Evolutionary conservation across 2,797 vertebrate species (phyloP).

Genomic region (Anguilla anguilla): DNA sequence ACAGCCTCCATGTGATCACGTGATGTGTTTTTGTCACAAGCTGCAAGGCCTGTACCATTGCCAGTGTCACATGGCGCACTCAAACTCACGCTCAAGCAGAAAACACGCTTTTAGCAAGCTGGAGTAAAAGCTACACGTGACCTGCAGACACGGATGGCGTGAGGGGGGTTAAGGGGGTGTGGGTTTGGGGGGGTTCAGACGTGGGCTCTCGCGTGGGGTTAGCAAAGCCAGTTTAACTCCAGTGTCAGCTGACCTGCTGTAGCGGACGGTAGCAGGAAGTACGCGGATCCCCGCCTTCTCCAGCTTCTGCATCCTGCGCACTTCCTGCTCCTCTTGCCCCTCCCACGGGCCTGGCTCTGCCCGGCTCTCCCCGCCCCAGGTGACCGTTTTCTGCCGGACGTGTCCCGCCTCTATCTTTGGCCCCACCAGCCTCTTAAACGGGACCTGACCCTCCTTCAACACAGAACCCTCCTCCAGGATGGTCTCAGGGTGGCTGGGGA

Average conservation of each 20-base stretch:
- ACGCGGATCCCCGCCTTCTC: slow-evolving; percentile 88
- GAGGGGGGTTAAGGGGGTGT: background rate
- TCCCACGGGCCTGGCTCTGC: slow-evolving; percentile 20
- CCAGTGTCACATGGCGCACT: background rate
- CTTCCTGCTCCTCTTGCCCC: slow-evolving; percentile 66
- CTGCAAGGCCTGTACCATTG: background rate
- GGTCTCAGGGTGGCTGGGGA: slow-evolving; percentile 52
- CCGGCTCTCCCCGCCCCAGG: slow-evolving; percentile 65
- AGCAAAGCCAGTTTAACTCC: slow-evolving; percentile 28
- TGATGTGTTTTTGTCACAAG: background rate
- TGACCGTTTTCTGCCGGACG: slow-evolving; percentile 60
- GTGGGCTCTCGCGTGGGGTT: background rate
- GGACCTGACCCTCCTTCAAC: background rate
- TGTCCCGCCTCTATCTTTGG: slow-evolving; percentile 45
- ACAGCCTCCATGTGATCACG: background rate
- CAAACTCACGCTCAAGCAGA: background rate
- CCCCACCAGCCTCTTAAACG: background rate
- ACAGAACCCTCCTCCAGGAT: slow-evolving; percentile 45
- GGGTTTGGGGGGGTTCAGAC: background rate
- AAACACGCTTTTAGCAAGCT: background rate
- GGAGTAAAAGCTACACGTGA: background rate
- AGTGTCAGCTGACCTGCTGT: slow-evolving; percentile 83
- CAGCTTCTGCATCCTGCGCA: slow-evolving; percentile 77
- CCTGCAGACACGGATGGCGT: background rate
- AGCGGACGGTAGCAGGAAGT: slow-evolving; percentile 81